These are phyloP conservation scores for Dendrolimus punctatus DNA, from an alignment of 1,140 invertebrate genomes.

Conservation along the genomic window DNA sequence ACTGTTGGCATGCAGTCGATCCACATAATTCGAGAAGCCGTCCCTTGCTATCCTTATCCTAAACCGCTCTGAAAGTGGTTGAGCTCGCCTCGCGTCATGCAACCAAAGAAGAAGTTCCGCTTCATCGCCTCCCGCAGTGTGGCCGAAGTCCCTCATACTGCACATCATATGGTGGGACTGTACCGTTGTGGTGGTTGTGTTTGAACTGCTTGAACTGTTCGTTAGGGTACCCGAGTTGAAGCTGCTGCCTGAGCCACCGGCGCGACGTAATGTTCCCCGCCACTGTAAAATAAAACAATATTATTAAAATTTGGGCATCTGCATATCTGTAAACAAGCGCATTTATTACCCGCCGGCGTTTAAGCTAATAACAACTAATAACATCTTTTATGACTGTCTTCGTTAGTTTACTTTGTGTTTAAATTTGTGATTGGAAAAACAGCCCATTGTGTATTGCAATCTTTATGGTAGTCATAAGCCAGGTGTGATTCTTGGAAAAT, in stretches of 20 bases:
- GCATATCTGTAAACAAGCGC: neutral
- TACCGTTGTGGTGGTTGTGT: constrained; percentile 26
- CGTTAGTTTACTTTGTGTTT: too few species aligned
- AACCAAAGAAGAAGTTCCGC: constrained; percentile 91
- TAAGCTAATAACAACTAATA: too few species aligned
- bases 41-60: constrained; percentile 90
- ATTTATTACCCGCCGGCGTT: too few species aligned
- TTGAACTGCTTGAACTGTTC: constrained; percentile 23
- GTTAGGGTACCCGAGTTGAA: constrained; percentile 54
- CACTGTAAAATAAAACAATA: constrained; percentile 46
- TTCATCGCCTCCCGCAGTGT: constrained; percentile 88
- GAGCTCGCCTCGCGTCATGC: constrained; percentile 83
- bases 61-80: constrained; percentile 88
- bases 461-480: too few species aligned
- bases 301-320: neutral
- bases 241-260: constrained; percentile 58
- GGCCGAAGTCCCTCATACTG: constrained; percentile 90
- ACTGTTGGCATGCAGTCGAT: constrained; percentile 89
- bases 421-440: too few species aligned
- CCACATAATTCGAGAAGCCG: constrained; percentile 91
- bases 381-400: too few species aligned
- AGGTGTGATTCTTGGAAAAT: too few species aligned
- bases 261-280: constrained; percentile 78
- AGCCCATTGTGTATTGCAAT: too few species aligned
- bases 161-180: constrained; percentile 89